These are phyloP conservation scores for Haliclona indistincta DNA, from an alignment of 37 sponge, comb jelly and placozoan genomes.

Conservation along the genomic window DNA sequence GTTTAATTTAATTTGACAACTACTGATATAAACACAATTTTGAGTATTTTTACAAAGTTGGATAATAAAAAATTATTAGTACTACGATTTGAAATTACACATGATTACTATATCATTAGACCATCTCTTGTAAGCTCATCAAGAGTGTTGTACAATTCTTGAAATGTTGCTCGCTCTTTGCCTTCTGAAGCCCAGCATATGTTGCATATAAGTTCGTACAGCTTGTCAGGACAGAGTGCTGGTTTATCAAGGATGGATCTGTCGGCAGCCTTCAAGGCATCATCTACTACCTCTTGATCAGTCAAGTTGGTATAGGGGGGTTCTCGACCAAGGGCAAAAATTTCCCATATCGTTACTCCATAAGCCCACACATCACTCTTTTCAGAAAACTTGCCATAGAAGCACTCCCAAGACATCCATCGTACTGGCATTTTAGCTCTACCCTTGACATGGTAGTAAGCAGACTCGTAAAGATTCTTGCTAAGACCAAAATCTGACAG, in stretches of 20 bases:
- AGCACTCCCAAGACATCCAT: slow-evolving; percentile 77
- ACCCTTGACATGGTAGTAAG: slow-evolving; percentile 57
- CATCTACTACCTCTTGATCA: slow-evolving; percentile 49
- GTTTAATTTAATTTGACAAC: no score
- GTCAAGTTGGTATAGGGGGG: slow-evolving; percentile 35
- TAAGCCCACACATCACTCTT: slow-evolving; percentile 74
- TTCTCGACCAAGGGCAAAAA: slow-evolving; percentile 25
- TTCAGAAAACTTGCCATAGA: slow-evolving; percentile 62
- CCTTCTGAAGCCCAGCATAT: slow-evolving; percentile 56
- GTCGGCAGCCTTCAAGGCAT: slow-evolving; percentile 49
- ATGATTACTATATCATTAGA: no score
- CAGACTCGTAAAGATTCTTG: slow-evolving; percentile 45
- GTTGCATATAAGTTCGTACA: slow-evolving; percentile 54
- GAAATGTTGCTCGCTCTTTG: slow-evolving; percentile 45
- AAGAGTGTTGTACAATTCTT: slow-evolving; percentile 22
- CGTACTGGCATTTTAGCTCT: slow-evolving; percentile 53
- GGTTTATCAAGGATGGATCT: slow-evolving; percentile 27
- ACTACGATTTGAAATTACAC: no score
- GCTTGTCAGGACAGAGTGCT: slow-evolving; percentile 32
- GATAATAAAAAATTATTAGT: no score
- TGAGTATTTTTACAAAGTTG: no score
- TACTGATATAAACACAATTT: no score
- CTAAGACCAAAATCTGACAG: slow-evolving; percentile 71
- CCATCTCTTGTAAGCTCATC: no score
- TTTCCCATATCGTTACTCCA: slow-evolving; percentile 73